Evolutionary conservation across 2,888 invertebrate genomes (phyloP).

Genomic region (Ochropleura leucogaster): DNA sequence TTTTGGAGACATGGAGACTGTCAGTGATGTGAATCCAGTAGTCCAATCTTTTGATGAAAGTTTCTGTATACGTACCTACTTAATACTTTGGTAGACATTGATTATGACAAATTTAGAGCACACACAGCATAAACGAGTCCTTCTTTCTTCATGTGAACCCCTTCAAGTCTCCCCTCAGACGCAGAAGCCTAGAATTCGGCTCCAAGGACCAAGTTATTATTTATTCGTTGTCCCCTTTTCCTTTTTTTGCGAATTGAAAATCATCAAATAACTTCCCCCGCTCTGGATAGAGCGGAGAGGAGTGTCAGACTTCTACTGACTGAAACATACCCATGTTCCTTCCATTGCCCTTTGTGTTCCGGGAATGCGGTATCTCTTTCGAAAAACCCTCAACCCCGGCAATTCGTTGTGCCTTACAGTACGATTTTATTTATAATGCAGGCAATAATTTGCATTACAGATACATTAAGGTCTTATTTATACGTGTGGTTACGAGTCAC

Average conservation of each 20-base stretch:
- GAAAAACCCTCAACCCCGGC: too few species aligned
- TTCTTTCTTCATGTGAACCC: neutral
- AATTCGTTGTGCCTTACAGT: neutral
- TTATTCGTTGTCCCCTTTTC: neutral
- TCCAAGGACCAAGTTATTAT: neutral
- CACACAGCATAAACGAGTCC: neutral
- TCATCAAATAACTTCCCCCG: too few species aligned
- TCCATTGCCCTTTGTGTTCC: too few species aligned
- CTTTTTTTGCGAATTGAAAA: too few species aligned
- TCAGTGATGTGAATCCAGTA: neutral
- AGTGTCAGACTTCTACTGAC: too few species aligned
- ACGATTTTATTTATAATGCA: neutral
- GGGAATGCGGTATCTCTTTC: too few species aligned
- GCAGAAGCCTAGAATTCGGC: neutral
- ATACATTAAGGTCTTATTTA: neutral
- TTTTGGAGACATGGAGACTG: conserved; percentile 9
- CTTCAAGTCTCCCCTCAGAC: neutral
- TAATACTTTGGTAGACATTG: neutral
- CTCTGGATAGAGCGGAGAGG: too few species aligned
- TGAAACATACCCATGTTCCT: too few species aligned
- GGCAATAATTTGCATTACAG: neutral
- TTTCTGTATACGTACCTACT: neutral
- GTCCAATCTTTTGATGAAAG: neutral
- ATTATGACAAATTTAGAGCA: too few species aligned
- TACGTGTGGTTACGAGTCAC: neutral